Evolutionary conservation across 2,797 vertebrate species (phyloP), one percentile per base, ranked within the genome.

Genomic region (Avahi laniger): DNA sequence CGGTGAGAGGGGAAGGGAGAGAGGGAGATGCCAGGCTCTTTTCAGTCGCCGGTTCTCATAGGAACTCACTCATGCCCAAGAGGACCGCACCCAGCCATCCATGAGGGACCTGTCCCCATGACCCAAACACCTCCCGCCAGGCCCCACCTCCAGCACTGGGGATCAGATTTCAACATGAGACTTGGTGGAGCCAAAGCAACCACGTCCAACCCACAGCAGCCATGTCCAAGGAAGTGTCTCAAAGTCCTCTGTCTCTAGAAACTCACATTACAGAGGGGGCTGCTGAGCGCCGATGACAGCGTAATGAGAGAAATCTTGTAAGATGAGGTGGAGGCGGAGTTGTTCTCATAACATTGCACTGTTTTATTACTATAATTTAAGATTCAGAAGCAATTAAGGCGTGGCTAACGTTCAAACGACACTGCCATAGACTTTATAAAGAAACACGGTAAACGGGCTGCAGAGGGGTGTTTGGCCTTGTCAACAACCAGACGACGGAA

Each of bases 321-420:
- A 85, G 50, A 46, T 10, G 59, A 76, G 70, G 7, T 69, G 20
- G 41, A 61, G 52, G 54, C 38, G 26, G 7, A 80, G 61, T 85
- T 50, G 81, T 75, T 65, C 70, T 82, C 1, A 13, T 59, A 41
- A 26, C 2, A 67, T 73, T 89, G 72, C 73, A 78, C 30, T 76
- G 52, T 93, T 54, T 81, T 84, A 52, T 87, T 48, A 84, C 67
- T 70, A 17, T 35, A 94, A 57, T 26, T 79, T 86, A 83, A 92
- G 38, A 92, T 86, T 75, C 4, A 30, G 65, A 89, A 67, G 43
- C n/a, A 69, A 52, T 26, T 30, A 22, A 18, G 41, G 20, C 7
- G 9, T 65, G 54, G 22, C 22, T 35, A 35, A 93, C 43, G 4
- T 69, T 87, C 46, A 89, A 38, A 73, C 50, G 14, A 92, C 52